Evolutionary conservation across 1,140 invertebrate genomes (phyloP).

Genomic region (Zaprionus lachaisei): DNA sequence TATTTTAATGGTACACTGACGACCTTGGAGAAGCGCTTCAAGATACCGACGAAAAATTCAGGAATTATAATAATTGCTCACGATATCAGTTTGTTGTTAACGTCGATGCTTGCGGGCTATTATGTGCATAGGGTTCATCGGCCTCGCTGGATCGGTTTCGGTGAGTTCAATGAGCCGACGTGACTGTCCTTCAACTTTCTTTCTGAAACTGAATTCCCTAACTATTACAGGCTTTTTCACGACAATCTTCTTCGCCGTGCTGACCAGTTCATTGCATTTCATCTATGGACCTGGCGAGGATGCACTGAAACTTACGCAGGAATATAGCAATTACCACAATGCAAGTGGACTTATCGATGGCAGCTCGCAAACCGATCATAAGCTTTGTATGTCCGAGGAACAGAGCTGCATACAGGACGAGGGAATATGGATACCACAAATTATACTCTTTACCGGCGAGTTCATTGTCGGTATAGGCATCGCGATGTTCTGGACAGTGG

Average conservation of each 20-base stretch:
- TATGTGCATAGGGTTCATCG: slow-evolving; percentile 68
- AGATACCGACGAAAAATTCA: slow-evolving; percentile 90
- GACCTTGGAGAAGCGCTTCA: slow-evolving; percentile 92
- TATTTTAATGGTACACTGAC: slow-evolving; percentile 92
- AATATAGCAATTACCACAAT: slow-evolving; percentile 85
- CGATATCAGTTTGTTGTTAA: slow-evolving; percentile 80
- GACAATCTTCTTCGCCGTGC: slow-evolving; percentile 88
- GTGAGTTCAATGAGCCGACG: slow-evolving; percentile 76
- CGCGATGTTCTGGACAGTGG: slow-evolving; percentile 87
- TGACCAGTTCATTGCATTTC: slow-evolving; percentile 89
- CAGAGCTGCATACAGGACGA: slow-evolving; percentile 56
- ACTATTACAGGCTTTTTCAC: slow-evolving; percentile 88
- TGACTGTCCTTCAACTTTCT: slow-evolving; percentile 84
- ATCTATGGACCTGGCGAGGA: slow-evolving; percentile 90
- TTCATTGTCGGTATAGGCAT: slow-evolving; percentile 88
- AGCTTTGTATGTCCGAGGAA: slow-evolving; percentile 41
- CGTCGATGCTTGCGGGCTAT: slow-evolving; percentile 63
- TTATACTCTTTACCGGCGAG: slow-evolving; percentile 87
- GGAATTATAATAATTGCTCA: slow-evolving; percentile 90
- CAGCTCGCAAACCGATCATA: slow-evolving; percentile 42
- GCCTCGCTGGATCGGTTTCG: slow-evolving; percentile 75
- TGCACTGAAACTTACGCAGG: slow-evolving; percentile 87
- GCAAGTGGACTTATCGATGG: slow-evolving; percentile 51
- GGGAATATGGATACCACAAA: slow-evolving; percentile 84
- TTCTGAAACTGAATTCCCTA: neutral